Evolutionary conservation across 2,113 vertebrate species (phyloP).

Genomic region (Myrmophylax atrothorax): DNA sequence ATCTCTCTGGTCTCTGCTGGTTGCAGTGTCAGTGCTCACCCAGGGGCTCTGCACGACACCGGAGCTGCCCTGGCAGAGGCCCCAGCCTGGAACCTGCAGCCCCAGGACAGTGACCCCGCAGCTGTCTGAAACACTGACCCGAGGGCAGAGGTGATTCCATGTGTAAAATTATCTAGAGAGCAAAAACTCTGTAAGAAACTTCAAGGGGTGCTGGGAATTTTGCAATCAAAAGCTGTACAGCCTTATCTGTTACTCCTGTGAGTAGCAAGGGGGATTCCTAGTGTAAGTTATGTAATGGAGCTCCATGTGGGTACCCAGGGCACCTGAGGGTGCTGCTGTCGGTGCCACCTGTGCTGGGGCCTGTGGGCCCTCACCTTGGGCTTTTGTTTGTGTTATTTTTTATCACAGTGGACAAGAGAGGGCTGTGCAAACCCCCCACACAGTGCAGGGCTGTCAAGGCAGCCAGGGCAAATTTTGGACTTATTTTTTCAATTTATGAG

Average conservation of each 20-base stretch:
- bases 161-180: neutral
- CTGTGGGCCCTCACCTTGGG: neutral
- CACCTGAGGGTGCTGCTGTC: neutral
- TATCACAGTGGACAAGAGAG: neutral
- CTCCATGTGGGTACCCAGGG: neutral
- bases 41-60: neutral
- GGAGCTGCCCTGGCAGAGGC: neutral
- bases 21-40: too few relatives aligned
- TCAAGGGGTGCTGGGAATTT: neutral
- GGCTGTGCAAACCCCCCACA: neutral
- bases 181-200: neutral
- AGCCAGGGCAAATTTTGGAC: neutral
- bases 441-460: neutral
- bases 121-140: neutral
- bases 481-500: neutral
- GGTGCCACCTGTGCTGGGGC: neutral
- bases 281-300: neutral
- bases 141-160: neutral
- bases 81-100: neutral
- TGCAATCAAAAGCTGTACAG: neutral
- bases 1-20: rapidly evolving
- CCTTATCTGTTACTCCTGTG: neutral
- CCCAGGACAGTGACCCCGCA: neutral
- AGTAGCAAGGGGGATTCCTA: neutral
- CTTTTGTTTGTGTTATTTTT: neutral